Percentiles rank a stretch among this genome's conserved stretches.
Evolutionary conservation across 1,140 invertebrate species (phyloP).

Genomic region (Orchesella cincta): DNA sequence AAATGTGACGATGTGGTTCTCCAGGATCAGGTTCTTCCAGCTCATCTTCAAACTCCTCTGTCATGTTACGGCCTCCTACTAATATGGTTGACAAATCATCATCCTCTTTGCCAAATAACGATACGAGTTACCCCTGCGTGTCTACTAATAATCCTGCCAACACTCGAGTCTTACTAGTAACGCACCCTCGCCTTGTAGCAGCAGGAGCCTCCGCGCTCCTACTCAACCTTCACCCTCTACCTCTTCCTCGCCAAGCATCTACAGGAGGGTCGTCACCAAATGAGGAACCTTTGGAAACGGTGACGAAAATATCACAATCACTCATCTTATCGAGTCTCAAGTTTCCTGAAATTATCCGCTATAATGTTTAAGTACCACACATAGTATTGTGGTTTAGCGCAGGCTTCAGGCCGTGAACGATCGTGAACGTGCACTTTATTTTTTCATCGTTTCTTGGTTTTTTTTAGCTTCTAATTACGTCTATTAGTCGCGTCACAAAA

Average conservation of each 20-base stretch:
- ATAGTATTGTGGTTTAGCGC: too few relatives aligned
- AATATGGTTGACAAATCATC: too few relatives aligned
- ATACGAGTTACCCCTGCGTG: background rate
- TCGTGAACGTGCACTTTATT: too few relatives aligned
- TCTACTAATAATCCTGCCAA: background rate
- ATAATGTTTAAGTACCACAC: too few relatives aligned
- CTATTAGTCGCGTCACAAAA: too few relatives aligned
- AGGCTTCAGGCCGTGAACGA: too few relatives aligned
- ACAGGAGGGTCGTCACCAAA: slow-evolving; percentile 43
- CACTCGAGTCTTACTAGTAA: background rate
- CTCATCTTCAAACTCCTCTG: background rate
- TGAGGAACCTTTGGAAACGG: slow-evolving; percentile 43
- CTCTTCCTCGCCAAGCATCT: slow-evolving; percentile 34
- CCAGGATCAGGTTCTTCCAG: background rate
- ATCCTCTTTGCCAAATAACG: background rate
- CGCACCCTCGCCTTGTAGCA: slow-evolving; percentile 30
- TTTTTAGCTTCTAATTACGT: too few relatives aligned
- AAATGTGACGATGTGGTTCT: background rate
- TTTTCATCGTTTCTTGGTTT: too few relatives aligned
- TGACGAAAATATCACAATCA: too few relatives aligned
- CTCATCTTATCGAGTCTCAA: too few relatives aligned
- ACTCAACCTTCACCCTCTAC: background rate
- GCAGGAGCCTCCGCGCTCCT: background rate
- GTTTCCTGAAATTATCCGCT: too few relatives aligned
- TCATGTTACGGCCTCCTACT: slow-evolving; percentile 1